Evolutionary conservation across 2,888 invertebrate species (phyloP).

Genomic region (Unio delphinus): DNA sequence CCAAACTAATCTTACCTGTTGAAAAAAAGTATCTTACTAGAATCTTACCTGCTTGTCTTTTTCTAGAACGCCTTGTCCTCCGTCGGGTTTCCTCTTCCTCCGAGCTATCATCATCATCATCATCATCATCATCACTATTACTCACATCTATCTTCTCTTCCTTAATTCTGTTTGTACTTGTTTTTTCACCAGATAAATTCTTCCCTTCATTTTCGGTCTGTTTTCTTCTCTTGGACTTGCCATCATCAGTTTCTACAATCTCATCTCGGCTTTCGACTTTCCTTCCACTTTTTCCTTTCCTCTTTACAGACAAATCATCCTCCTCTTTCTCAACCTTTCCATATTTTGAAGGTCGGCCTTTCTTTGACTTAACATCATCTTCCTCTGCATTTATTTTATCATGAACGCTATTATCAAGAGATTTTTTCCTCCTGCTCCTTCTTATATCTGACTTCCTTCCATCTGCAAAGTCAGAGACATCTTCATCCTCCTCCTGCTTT

Average conservation of each 20-base stretch:
- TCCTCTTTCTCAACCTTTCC: conserved; percentile 3
- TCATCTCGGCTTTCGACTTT: conserved; percentile 3
- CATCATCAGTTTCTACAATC: conserved; percentile 4
- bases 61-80: conserved; percentile 10
- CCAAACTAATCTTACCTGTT: too few species aligned
- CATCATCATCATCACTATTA: conserved; percentile 6
- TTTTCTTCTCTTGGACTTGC: background rate
- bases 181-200: conserved; percentile 5
- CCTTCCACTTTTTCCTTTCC: conserved; percentile 5
- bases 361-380: conserved; percentile 5
- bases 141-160: conserved; percentile 10
- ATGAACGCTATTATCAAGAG: conserved; percentile 4
- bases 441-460: conserved; percentile 12
- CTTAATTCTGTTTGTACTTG: conserved; percentile 11
- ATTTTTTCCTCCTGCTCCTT: conserved; percentile 8
- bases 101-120: conserved; percentile 4
- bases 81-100: conserved; percentile 5
- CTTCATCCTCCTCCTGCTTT: conserved; percentile 9
- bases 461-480: conserved; percentile 7
- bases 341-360: conserved; percentile 3
- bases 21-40: too few species aligned
- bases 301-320: conserved; percentile 1
- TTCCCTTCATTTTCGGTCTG: conserved; percentile 17
- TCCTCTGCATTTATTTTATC: conserved; percentile 5
- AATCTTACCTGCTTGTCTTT: conserved; percentile 6